Evolutionary conservation across 2,888 invertebrate genomes (phyloP).

Genomic region (Drosophila anomalata): DNA sequence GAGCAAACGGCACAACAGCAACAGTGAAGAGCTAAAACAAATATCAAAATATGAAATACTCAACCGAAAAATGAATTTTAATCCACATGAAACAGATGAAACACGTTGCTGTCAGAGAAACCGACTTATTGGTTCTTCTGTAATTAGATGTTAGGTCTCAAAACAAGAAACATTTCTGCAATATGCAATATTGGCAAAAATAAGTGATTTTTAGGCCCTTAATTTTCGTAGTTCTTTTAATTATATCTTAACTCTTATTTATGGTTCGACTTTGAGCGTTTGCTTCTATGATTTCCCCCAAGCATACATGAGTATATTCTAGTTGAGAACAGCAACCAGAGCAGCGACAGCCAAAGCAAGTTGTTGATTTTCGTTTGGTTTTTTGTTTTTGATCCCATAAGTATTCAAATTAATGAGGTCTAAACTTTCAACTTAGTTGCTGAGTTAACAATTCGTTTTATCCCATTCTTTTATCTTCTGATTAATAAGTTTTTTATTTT

Average conservation of each 20-base stretch:
- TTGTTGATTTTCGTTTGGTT: constrained; percentile 37
- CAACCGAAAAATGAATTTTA: constrained; percentile 45
- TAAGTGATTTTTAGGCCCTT: constrained; percentile 79
- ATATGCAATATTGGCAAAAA: constrained; percentile 54
- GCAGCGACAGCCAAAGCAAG: constrained; percentile 36
- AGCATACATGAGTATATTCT: constrained; percentile 78
- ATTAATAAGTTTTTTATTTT: constrained; percentile 17
- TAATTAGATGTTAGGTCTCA: constrained; percentile 70
- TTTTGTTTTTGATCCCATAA: constrained; percentile 55
- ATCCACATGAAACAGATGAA: neutral
- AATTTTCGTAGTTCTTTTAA: constrained; percentile 29
- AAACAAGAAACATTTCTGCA: constrained; percentile 53
- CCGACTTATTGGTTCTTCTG: constrained; percentile 22
- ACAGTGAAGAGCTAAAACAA: constrained; percentile 17
- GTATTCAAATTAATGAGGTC: constrained; percentile 58
- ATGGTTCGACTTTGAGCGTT: neutral
- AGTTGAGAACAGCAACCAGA: constrained; percentile 72
- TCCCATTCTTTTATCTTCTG: constrained; percentile 9
- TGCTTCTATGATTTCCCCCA: constrained; percentile 21
- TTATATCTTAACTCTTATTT: constrained; percentile 38
- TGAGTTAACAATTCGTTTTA: constrained; percentile 33
- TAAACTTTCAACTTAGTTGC: constrained; percentile 63
- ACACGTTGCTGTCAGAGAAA: constrained; percentile 60
- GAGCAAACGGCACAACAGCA: constrained; percentile 60
- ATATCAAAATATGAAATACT: constrained; percentile 54